A percentile compares a stretch with the other conserved stretches of the same genome.
These are phyloP conservation scores for Myanophis thanlyinensis DNA, from an alignment of 2,113 vertebrate species.

Conservation along the genomic window DNA sequence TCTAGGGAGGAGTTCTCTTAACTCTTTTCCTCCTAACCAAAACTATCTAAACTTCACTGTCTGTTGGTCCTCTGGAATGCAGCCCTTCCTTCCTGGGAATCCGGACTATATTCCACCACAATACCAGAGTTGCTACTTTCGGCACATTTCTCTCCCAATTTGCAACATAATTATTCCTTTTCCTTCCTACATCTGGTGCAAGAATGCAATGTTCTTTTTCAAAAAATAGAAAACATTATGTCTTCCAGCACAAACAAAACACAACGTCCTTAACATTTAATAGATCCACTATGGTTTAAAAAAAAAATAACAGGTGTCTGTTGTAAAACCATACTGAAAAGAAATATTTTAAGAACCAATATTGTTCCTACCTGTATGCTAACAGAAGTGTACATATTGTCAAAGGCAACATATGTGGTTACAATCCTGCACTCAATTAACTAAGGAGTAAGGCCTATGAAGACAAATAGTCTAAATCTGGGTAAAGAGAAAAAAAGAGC, in stretches of 20 bases:
- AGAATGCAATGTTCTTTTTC: conserved; percentile 20
- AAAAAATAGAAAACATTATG: conserved; percentile 22
- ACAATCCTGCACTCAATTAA: neutral
- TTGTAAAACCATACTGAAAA: conserved; percentile 42
- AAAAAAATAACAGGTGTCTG: neutral
- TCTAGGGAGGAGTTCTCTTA: neutral
- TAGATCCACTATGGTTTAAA: conserved; percentile 40
- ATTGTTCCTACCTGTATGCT: neutral
- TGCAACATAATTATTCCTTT: conserved; percentile 12
- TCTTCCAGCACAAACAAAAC: neutral
- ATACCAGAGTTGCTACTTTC: conserved; percentile 25
- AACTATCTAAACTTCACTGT: neutral
- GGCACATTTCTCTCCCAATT: conserved; percentile 15
- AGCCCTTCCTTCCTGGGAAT: neutral
- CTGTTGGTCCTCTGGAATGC: neutral
- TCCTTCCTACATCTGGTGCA: neutral
- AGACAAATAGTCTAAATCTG: neutral
- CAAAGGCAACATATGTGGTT: neutral
- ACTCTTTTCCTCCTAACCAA: neutral
- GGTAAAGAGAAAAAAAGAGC: neutral
- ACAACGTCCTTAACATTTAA: conserved; percentile 3
- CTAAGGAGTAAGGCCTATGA: neutral
- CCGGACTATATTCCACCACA: neutral
- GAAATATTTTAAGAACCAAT: conserved; percentile 32
- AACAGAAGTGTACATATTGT: neutral